Conservation (phyloP, 2,797 vertebrate species). For the Cirrhinus mrigala region DNA sequence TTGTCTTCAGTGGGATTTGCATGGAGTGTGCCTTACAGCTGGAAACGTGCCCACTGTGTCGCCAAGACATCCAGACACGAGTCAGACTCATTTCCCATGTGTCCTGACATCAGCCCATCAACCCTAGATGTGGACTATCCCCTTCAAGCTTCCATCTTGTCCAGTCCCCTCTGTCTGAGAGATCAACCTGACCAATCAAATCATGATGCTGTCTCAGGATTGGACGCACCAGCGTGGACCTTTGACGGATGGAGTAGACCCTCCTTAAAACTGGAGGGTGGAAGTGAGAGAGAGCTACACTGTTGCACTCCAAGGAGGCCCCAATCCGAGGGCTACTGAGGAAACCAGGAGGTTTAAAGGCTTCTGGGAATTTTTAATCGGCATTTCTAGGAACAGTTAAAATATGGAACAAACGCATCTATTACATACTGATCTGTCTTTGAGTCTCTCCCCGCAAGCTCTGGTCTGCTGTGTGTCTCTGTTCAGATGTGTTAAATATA, state of each 20-base stretch:
- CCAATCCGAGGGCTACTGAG: slow-evolving; percentile 8
- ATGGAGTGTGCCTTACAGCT: slow-evolving; percentile 99
- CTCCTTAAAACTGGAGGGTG: slow-evolving; percentile 46
- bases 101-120: slow-evolving; percentile 87
- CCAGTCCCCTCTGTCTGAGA: slow-evolving; percentile 60
- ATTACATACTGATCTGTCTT: slow-evolving; percentile 47
- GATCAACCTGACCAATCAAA: slow-evolving; percentile 56
- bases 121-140: slow-evolving; percentile 64
- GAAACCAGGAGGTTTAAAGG: not conserved
- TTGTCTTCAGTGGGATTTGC: slow-evolving; percentile 89
- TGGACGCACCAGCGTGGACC: slow-evolving; percentile 40
- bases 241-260: slow-evolving; percentile 49
- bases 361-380: slow-evolving; percentile 43
- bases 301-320: slow-evolving; percentile 44
- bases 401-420: slow-evolving; percentile 36
- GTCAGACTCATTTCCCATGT: slow-evolving; percentile 98
- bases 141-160: slow-evolving; percentile 63
- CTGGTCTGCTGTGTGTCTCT: slow-evolving; percentile 52
- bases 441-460: slow-evolving; percentile 42
- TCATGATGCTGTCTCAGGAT: slow-evolving; percentile 56
- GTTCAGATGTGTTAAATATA: slow-evolving; percentile 57
- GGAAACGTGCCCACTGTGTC: slow-evolving; percentile 98
- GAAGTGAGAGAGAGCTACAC: slow-evolving; percentile 47
- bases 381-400: slow-evolving; percentile 52
- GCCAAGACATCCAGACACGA: slow-evolving; percentile 96